Percentiles rank a stretch among this genome's conserved stretches.
These are phyloP conservation scores for Neria commutata DNA, from an alignment of 2,888 invertebrate species.

Conservation along the genomic window DNA sequence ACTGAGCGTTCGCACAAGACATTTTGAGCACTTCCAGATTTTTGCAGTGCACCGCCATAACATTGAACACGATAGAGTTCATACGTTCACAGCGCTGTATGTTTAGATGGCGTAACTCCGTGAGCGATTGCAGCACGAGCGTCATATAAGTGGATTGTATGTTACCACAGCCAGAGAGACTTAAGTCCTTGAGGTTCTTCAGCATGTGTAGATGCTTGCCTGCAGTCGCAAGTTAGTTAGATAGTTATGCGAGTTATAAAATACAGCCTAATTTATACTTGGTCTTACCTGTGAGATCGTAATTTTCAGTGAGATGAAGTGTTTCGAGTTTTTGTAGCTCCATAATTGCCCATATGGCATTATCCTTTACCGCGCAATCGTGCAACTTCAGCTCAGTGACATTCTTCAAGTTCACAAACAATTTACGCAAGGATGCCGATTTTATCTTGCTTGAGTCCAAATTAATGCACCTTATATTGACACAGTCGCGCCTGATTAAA, in stretches of 20 bases:
- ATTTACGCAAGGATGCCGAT: slow-evolving; percentile 4
- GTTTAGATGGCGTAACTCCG: neutral
- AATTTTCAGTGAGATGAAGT: slow-evolving; percentile 12
- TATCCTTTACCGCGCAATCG: slow-evolving; percentile 18
- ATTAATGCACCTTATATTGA: slow-evolving; percentile 8
- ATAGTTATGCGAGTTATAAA: too few species aligned
- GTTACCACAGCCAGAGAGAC: neutral
- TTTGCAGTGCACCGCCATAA: neutral
- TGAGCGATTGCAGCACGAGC: neutral
- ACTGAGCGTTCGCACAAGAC: slow-evolving; percentile 1
- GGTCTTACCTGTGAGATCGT: slow-evolving; percentile 14
- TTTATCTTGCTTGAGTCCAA: slow-evolving; percentile 16
- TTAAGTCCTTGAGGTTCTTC: neutral
- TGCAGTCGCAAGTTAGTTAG: neutral
- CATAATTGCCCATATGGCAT: slow-evolving; percentile 5
- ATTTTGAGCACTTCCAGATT: neutral
- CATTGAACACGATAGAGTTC: neutral
- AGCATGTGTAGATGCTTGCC: neutral
- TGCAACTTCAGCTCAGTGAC: slow-evolving; percentile 13
- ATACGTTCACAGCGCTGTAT: neutral
- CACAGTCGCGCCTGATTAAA: slow-evolving; percentile 20
- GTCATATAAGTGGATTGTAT: neutral
- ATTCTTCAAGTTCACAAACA: slow-evolving; percentile 3
- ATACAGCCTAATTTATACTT: neutral
- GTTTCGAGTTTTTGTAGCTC: slow-evolving; percentile 12